Evolutionary conservation across 2,797 vertebrate species (phyloP), one percentile per base, ranked within the genome.

Genomic region (Muscicapa striata): DNA sequence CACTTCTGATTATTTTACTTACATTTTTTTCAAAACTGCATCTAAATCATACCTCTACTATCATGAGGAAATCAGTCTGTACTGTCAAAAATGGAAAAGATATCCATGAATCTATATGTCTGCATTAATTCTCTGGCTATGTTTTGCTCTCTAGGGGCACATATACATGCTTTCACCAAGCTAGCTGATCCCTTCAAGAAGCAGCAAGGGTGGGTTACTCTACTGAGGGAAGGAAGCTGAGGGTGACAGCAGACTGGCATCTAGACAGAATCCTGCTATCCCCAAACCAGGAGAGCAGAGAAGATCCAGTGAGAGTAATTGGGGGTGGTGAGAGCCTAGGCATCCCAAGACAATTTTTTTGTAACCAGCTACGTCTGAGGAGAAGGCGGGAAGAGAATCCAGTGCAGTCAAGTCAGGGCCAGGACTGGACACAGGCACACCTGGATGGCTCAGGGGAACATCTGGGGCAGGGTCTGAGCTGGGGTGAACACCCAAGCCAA

Each of bases 341-440:
- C 7, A 67, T 24, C 4, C 16, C 18, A n/a, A 66, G 46, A 45
- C 2, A 49, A 32, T 41, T 32, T 17, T 66, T 15, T 6, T 11
- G 10, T 38, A 46, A 21, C 5, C 26, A 66, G 8, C 20, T 40
- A 40, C 40, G 14, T 40, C 1, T 11, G 20, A 90, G 34, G 13
- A 73, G 54, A 62, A 78, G 45, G 45, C 45, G 21, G 45, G 45
- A 45, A 21, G 45, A 21, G 45, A 45, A 45, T 45, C 45, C 45
- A 45, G 14, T 0, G 4, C 9, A 23, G 21, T 26, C 30, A 59
- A 14, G 12, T 9, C 9, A 7, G 36, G 30, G 20, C 6, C 29
- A 58, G 22, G 26, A n/a, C 6, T 3, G 3, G 20, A 55, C 10
- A 40, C 10, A 34, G 32, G 23, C 6, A 3, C 3, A 9, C 3